Evolutionary conservation across 2,888 invertebrate genomes (phyloP), one percentile per base, ranked within the genome.

Genomic region (Parapristionchus giblindavisi): DNA sequence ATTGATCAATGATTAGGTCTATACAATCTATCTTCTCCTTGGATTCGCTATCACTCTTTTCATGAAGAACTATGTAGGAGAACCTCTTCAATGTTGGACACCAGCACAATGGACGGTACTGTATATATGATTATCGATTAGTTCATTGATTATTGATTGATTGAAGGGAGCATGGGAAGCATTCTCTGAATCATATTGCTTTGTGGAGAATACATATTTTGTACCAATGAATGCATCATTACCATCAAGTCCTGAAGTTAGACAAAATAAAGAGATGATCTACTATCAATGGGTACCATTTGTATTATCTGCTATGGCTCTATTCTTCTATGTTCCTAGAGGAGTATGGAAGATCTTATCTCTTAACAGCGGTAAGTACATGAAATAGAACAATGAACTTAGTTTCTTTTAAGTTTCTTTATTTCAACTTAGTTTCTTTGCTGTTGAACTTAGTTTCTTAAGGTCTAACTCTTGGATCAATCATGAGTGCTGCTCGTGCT

Each of bases 171-270:
- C 88, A 61, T 90, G 90, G 89, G 89, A 89, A 78, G 88, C 89
- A 70, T 90, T 89, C 84, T 88, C 89, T 43, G 89, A 90, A 79
- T 89, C 89, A 81, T 90, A 90, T 73, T 90, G 90, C 84, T 89
- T 90, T 88, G 89, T 90, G 54, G 89, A 89, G 75, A 90, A 89
- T 84, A 90, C 90, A 8, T 90, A 90, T 77, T 87, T 83, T 65
- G 80, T 85, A 36, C 79, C 83, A 51, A 78, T 80, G 78, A 81
- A 80, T 29, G 78, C 60, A 11, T 48, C 61, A 24, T 48, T 73
- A 17, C 73, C 73, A 17, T 43, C 60, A 0, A 34, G 48, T 2
- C 61, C 73, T 5, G 51, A 60, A 3, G 60, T 60, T 1, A 54
- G 70, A 27, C 70, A 71, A 40, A 71, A 71, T 56, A 71, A 56